phyloP scores from a whole-genome alignment of 2,888 invertebrate species.

The Erebia ligea region DNA sequence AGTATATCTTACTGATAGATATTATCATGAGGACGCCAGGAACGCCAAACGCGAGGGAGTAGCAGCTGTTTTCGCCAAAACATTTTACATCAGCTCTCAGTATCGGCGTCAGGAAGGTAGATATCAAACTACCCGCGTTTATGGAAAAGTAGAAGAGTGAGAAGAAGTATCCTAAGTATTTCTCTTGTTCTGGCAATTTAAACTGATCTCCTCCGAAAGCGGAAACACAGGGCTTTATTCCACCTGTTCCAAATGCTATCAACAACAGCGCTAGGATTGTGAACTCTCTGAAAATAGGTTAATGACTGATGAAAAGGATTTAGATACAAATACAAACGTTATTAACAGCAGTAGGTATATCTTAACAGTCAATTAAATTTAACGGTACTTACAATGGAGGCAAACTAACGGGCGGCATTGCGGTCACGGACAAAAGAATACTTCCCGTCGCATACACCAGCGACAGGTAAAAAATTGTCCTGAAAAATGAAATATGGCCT shows the following conservation, averaged over 20 bases:
- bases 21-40: slow-evolving; percentile 93
- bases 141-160: slow-evolving; percentile 97
- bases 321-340: neutral
- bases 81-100: slow-evolving; percentile 91
- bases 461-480: slow-evolving; percentile 94
- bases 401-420: slow-evolving; percentile 84
- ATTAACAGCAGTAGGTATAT: neutral
- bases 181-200: slow-evolving; percentile 89
- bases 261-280: slow-evolving; percentile 87
- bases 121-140: slow-evolving; percentile 94
- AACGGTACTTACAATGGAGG: slow-evolving; percentile 81
- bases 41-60: slow-evolving; percentile 93
- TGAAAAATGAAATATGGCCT: slow-evolving; percentile 53
- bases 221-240: slow-evolving; percentile 97
- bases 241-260: slow-evolving; percentile 96
- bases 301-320: neutral
- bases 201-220: slow-evolving; percentile 99
- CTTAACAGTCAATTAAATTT: neutral
- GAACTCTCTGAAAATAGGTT: slow-evolving; percentile 75
- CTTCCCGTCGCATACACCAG: slow-evolving; percentile 94
- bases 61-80: slow-evolving; percentile 90
- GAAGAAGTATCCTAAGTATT: slow-evolving; percentile 92
- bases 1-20: slow-evolving; percentile 86
- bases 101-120: slow-evolving; percentile 94
- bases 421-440: slow-evolving; percentile 87